phyloP scores from a whole-genome alignment of 2,113 vertebrate species.

The Synodontis membranacea region DNA sequence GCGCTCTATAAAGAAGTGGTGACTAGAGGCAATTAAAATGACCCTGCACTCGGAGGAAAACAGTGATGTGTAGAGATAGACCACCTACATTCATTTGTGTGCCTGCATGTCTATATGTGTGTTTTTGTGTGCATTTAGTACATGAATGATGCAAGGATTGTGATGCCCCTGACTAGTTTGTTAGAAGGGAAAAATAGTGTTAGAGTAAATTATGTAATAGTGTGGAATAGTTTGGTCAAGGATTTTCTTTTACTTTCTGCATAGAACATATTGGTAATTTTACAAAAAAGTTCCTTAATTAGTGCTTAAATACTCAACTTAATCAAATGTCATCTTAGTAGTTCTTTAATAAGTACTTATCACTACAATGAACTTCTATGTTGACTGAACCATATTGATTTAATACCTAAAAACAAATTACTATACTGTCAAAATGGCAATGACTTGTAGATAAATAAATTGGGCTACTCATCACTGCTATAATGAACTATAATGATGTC shows the following conservation, averaged over 20 bases:
- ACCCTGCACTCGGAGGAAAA: neutral
- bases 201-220: conserved; percentile 24
- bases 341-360: neutral
- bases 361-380: neutral
- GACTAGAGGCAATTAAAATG: conserved; percentile 44
- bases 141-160: conserved; percentile 31
- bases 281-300: neutral
- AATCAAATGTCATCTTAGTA: neutral
- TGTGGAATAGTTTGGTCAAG: conserved; percentile 31
- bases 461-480: too few species aligned
- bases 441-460: neutral
- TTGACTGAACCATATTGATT: neutral
- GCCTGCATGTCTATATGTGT: neutral
- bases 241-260: neutral
- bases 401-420: neutral
- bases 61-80: neutral
- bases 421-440: neutral
- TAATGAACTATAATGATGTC: too few species aligned
- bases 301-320: neutral
- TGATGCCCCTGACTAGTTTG: conserved; percentile 10
- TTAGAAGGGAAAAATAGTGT: neutral
- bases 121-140: conserved; percentile 11
- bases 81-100: conserved; percentile 3
- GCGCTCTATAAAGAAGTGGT: conserved; percentile 3
- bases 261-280: neutral